These are phyloP conservation scores for Gambelia wislizenii DNA, from an alignment of 2,797 vertebrate species.

Conservation along the genomic window DNA sequence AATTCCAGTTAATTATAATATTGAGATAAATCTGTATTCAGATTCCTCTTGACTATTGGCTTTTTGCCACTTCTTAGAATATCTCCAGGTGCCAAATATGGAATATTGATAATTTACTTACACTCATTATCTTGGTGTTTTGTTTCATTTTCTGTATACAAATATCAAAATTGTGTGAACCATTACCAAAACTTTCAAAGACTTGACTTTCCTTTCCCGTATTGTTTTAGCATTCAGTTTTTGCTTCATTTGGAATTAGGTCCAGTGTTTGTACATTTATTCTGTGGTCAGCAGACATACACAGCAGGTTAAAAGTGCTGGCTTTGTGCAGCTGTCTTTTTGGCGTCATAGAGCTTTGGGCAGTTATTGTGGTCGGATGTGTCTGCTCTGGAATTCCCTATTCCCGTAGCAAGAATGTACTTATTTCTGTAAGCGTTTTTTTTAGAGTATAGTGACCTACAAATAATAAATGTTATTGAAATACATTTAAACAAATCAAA, in stretches of 20 bases:
- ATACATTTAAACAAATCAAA: background rate
- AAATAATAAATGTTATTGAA: background rate
- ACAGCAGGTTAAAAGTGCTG: slow-evolving; percentile 36
- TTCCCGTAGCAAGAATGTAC: slow-evolving; percentile 26
- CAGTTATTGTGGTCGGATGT: slow-evolving; percentile 23
- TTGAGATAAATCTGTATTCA: background rate
- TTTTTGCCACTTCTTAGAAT: background rate
- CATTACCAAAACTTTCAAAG: background rate
- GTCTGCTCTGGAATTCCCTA: slow-evolving; percentile 48
- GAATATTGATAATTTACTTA: background rate
- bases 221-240: slow-evolving; percentile 33
- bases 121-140: too few relatives aligned
- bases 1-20: background rate
- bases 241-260: slow-evolving; percentile 52
- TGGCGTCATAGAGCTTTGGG: slow-evolving; percentile 39
- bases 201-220: slow-evolving; percentile 10
- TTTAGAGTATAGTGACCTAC: too few relatives aligned
- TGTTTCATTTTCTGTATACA: background rate
- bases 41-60: background rate
- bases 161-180: background rate
- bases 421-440: background rate
- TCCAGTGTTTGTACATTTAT: slow-evolving; percentile 19
- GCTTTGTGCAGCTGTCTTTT: slow-evolving; percentile 43
- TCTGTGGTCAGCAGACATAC: slow-evolving; percentile 37
- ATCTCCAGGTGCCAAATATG: background rate